Conservation (phyloP, 2,888 invertebrate genomes). For the Phortica okadai region DNA sequence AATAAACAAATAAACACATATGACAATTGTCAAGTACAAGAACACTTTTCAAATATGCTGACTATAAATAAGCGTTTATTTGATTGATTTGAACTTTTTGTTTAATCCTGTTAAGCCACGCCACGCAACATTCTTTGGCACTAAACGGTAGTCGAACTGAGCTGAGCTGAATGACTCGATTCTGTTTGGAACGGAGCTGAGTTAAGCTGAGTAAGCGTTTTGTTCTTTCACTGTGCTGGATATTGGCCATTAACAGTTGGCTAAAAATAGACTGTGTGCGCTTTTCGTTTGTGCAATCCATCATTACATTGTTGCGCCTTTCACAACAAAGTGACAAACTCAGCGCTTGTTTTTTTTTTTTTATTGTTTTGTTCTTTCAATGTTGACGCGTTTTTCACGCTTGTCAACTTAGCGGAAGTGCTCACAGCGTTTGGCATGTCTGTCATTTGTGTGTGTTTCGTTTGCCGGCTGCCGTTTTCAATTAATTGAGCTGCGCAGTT, state of each 20-base stretch:
- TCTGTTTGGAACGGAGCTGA: background rate
- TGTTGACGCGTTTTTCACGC: slow-evolving; percentile 59
- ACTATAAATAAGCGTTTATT: slow-evolving; percentile 36
- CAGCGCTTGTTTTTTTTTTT: background rate
- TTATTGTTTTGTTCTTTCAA: background rate
- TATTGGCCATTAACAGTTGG: background rate
- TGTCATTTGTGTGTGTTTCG: background rate
- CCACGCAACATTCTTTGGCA: slow-evolving; percentile 63
- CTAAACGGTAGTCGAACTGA: slow-evolving; percentile 46
- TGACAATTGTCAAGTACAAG: slow-evolving; percentile 51
- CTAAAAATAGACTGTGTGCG: background rate
- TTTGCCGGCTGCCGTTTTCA: slow-evolving; percentile 23
- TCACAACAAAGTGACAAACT: slow-evolving; percentile 52
- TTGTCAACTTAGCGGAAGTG: slow-evolving; percentile 73
- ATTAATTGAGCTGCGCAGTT: slow-evolving; percentile 24
- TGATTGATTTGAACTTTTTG: slow-evolving; percentile 61
- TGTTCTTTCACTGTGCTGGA: slow-evolving; percentile 31
- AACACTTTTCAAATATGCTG: too few relatives aligned
- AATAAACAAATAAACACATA: background rate
- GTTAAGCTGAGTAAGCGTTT: background rate
- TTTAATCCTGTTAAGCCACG: slow-evolving; percentile 59
- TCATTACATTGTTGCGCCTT: slow-evolving; percentile 62
- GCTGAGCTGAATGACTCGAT: background rate
- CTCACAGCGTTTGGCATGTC: slow-evolving; percentile 32
- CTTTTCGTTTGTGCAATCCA: slow-evolving; percentile 44